Percentiles rank a stretch among this genome's conserved stretches.
Evolutionary conservation across 92 coral and sea anemone genomes (phyloP).

Genomic region (Epizoanthus illoricatus): DNA sequence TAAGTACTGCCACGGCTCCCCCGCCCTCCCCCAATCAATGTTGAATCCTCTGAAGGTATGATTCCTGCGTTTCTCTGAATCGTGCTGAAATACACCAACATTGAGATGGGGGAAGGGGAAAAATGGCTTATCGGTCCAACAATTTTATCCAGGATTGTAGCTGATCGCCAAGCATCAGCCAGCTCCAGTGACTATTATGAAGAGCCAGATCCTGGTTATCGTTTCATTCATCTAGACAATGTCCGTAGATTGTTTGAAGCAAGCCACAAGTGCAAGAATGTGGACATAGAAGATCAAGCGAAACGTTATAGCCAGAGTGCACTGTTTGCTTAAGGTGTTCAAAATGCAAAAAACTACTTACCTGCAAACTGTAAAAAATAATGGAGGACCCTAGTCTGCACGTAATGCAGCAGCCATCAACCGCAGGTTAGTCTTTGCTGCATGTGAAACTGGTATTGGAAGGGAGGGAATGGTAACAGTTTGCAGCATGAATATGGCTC

Average conservation of each 20-base stretch:
- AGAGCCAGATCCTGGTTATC: slow-evolving; percentile 46
- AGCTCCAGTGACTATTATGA: not conserved
- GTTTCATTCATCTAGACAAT: slow-evolving; percentile 34
- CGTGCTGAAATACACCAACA: too few species aligned
- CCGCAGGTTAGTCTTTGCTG: slow-evolving; percentile 45
- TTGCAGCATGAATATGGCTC: slow-evolving; percentile 41
- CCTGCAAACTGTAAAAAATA: too few species aligned
- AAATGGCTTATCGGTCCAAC: too few species aligned
- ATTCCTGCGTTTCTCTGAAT: too few species aligned
- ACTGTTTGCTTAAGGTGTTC: slow-evolving; percentile 27
- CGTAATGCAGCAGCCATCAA: slow-evolving; percentile 43
- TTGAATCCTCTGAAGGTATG: too few species aligned
- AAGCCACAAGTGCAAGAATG: slow-evolving; percentile 35
- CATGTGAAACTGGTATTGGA: slow-evolving; percentile 47
- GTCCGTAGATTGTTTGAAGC: slow-evolving; percentile 32
- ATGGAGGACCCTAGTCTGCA: slow-evolving; percentile 1
- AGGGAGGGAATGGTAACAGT: slow-evolving; percentile 43
- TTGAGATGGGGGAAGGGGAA: too few species aligned
- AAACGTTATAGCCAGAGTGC: too few species aligned
- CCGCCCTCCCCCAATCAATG: too few species aligned
- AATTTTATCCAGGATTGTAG: too few species aligned
- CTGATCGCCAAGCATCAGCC: too few species aligned
- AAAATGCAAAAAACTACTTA: slow-evolving; percentile 6
- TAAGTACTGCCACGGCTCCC: too few species aligned
- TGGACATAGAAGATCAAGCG: slow-evolving; percentile 16